Conservation (phyloP, 2,797 vertebrate genomes). For the Muscicapa comitata region DNA sequence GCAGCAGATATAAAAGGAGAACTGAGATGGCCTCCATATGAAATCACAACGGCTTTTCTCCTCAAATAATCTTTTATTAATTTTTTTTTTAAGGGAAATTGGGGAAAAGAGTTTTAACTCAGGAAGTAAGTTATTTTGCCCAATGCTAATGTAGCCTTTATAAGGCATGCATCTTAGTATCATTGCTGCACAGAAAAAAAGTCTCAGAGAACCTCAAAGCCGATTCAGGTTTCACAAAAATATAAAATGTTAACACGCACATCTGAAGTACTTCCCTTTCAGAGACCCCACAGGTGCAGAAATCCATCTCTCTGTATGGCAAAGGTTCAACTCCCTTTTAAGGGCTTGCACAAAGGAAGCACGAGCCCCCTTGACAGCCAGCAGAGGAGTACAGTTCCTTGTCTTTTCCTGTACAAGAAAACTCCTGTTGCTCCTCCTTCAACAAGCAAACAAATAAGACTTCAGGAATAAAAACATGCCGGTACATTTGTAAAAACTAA, state of each 20-base stretch:
- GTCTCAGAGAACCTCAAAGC: background rate
- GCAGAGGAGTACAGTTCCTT: fast-evolving
- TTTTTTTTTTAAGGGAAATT: background rate
- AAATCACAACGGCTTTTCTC: background rate
- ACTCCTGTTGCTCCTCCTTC: background rate
- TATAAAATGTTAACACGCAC: background rate
- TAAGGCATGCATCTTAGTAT: background rate
- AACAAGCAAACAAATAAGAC: background rate
- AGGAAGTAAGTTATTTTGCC: slow-evolving; percentile 12
- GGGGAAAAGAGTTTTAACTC: background rate
- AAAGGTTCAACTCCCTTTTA: background rate
- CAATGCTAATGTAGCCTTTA: background rate
- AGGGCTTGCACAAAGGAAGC: background rate
- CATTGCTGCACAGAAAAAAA: background rate
- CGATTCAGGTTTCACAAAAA: slow-evolving; percentile 1
- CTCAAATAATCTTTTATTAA: background rate
- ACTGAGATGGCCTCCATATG: background rate
- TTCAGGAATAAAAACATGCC: background rate
- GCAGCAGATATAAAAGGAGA: background rate
- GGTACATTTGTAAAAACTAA: background rate
- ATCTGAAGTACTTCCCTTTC: background rate
- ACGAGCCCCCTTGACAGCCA: background rate
- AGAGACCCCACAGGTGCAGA: background rate
- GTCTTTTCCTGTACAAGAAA: background rate
- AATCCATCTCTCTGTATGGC: background rate